phyloP scores from a whole-genome alignment of 1,140 invertebrate genomes.

The Adoxophyes honmai region DNA sequence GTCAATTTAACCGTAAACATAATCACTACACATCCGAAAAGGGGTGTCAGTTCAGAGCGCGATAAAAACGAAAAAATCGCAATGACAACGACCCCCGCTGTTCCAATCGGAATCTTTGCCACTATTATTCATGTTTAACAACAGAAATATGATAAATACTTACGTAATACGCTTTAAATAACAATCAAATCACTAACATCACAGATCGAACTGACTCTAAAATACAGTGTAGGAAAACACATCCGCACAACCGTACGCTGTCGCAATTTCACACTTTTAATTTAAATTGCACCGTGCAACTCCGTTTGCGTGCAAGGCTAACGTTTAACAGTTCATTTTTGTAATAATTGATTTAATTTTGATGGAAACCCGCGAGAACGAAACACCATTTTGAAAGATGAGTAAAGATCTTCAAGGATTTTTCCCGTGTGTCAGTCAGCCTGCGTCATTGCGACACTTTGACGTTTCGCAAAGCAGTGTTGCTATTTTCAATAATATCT shows the following conservation, averaged over 20 bases:
- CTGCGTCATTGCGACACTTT: slow-evolving; percentile 65
- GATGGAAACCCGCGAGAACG: slow-evolving; percentile 64
- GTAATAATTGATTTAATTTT: slow-evolving; percentile 56
- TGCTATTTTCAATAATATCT: not conserved
- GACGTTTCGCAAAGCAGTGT: slow-evolving; percentile 25
- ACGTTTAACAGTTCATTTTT: slow-evolving; percentile 53
- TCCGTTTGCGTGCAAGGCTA: slow-evolving; percentile 33
- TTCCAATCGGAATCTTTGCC: not conserved
- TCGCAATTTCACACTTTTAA: slow-evolving; percentile 33
- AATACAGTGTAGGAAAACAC: slow-evolving; percentile 21
- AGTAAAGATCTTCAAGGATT: slow-evolving; percentile 66
- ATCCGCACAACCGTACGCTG: slow-evolving; percentile 24
- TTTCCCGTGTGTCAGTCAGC: slow-evolving; percentile 44
- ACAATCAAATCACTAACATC: slow-evolving; percentile 61
- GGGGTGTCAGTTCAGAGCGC: not conserved
- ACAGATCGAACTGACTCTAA: slow-evolving; percentile 52
- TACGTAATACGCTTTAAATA: slow-evolving; percentile 70
- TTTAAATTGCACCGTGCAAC: slow-evolving; percentile 35
- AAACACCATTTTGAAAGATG: slow-evolving; percentile 73
- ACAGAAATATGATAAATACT: slow-evolving; percentile 58
- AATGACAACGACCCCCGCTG: slow-evolving; percentile 17
- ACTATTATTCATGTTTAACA: slow-evolving; percentile 45
- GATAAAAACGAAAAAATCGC: not conserved
- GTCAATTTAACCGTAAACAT: slow-evolving; percentile 16
- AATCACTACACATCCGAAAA: not conserved